These are phyloP conservation scores for Chaetodon trifascialis DNA, from an alignment of 2,113 vertebrate genomes.

Conservation along the genomic window DNA sequence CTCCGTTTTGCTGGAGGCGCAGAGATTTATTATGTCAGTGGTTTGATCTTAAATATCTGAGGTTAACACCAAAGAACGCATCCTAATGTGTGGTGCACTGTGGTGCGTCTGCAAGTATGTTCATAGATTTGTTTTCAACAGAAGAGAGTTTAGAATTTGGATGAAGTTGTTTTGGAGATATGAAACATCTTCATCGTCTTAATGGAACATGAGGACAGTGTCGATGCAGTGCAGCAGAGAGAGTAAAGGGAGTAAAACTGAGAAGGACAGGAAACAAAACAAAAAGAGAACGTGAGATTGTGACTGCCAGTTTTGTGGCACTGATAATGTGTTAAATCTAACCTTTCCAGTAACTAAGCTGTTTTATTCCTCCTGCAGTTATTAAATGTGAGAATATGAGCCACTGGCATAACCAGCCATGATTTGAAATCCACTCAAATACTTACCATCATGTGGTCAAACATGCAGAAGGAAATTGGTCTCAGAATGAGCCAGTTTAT, in stretches of 20 bases:
- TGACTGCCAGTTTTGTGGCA: neutral
- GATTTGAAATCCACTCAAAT: conserved; percentile 25
- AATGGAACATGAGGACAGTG: conserved; percentile 22
- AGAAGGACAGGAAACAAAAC: conserved; percentile 6
- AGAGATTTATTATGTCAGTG: neutral
- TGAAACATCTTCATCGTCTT: conserved; percentile 18
- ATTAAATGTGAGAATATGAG: conserved; percentile 30
- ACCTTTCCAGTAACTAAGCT: conserved; percentile 29
- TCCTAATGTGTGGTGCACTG: neutral
- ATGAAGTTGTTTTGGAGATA: neutral
- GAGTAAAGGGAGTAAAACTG: neutral
- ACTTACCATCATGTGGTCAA: conserved; percentile 21
- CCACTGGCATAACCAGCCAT: neutral
- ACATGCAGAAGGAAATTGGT: conserved; percentile 18
- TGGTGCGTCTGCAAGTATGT: conserved; percentile 9
- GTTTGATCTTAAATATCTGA: conserved; percentile 19
- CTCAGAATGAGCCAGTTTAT: conserved; percentile 12
- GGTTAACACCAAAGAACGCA: conserved; percentile 3
- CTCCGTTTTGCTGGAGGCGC: neutral
- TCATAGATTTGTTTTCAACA: conserved; percentile 21
- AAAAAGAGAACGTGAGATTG: neutral
- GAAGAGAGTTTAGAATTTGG: conserved; percentile 1
- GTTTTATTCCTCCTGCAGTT: conserved; percentile 21
- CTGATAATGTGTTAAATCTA: conserved; percentile 21
- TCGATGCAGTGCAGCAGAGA: conserved; percentile 4